Base-by-base conservation (phyloP, 23 tunicate genomes). In the Diplosoma virens region DNA sequence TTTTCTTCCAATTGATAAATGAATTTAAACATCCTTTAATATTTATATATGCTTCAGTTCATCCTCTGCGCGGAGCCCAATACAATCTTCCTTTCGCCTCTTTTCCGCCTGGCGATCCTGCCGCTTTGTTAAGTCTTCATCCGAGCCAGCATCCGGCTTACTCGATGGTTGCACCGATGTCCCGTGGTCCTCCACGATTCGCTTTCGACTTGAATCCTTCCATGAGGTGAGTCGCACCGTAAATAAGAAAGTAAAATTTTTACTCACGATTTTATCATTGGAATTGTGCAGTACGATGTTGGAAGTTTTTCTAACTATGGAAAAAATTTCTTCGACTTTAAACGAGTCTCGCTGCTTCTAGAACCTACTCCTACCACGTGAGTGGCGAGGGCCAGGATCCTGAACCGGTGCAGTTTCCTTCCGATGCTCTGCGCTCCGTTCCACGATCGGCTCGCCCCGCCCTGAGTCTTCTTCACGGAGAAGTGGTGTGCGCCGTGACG, bases 401-500 rank as follows among this genome's bases (percentile, higher is more conserved):
- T 16, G 75, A 85, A 37, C 87, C 98, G 41, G 98, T 93, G 26
- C 98, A 75, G 33, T 85, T 93, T 68, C 98, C 98, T 2, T 32
- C 87, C 24, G 98, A 93, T 37, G 98, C 98, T 37, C 72, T 84
- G 0, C 98, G 84, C 5, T 93, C 93, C n/a, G 89, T 93, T 32
- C 98, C 98, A 3, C 64, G 74, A 16, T 66, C 47, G 52, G 93
- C 90, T 30, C 80, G 84, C 28, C 93, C 92, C 4, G 70, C 75
- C 32, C 77, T 85, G 33, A 86, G 85, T 29, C 79, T 93, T 4
- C 60, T 68, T 35, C 98, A 93, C 75, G 93, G 93, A 61, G 98
- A 93, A 71, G 98, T 93, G 22, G 98, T 93, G 34, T 93, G 98
- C 52, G 98, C 98, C 1, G 98, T 93, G 27, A 86, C 98, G 0